phyloP scores from a whole-genome alignment of 2,888 invertebrate species.

The Amphiduros pacificus region DNA sequence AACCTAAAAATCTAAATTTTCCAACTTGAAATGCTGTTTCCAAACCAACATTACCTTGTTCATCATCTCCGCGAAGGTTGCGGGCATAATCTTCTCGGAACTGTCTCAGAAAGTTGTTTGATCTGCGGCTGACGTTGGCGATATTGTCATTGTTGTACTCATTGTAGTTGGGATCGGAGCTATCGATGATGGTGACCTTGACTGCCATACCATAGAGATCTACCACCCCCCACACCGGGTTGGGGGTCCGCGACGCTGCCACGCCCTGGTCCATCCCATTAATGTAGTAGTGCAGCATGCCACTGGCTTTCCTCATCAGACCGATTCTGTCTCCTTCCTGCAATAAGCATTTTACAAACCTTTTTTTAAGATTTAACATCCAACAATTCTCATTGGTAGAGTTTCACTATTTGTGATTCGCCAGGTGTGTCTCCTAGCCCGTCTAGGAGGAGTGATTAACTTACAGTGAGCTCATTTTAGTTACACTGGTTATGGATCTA shows the following conservation, averaged over 20 bases:
- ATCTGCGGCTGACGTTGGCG: conserved; percentile 8
- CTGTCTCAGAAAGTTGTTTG: conserved; percentile 39
- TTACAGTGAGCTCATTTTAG: too few species aligned
- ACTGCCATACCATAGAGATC: conserved; percentile 76
- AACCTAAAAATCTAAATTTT: too few species aligned
- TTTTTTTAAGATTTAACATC: too few species aligned
- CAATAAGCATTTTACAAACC: too few species aligned
- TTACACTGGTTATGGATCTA: too few species aligned
- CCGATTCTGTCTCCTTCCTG: conserved; percentile 90
- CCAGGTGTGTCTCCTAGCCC: too few species aligned
- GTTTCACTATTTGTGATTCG: too few species aligned
- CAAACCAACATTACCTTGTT: too few species aligned
- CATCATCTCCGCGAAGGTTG: too few species aligned
- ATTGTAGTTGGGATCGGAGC: conserved; percentile 30
- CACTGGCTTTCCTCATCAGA: conserved; percentile 82
- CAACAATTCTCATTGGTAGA: too few species aligned
- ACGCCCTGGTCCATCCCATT: conserved; percentile 83
- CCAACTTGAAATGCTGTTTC: too few species aligned
- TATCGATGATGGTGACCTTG: conserved; percentile 54
- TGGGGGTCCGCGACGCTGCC: conserved; percentile 80
- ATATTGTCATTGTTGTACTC: conserved; percentile 6
- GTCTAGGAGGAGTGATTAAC: too few species aligned
- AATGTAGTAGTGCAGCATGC: conserved; percentile 88
- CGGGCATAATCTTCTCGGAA: conserved; percentile 37
- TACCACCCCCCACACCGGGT: conserved; percentile 88